phyloP scores from a whole-genome alignment of 2,888 invertebrate genomes.

The Lepidocyrtinus sp. region DNA sequence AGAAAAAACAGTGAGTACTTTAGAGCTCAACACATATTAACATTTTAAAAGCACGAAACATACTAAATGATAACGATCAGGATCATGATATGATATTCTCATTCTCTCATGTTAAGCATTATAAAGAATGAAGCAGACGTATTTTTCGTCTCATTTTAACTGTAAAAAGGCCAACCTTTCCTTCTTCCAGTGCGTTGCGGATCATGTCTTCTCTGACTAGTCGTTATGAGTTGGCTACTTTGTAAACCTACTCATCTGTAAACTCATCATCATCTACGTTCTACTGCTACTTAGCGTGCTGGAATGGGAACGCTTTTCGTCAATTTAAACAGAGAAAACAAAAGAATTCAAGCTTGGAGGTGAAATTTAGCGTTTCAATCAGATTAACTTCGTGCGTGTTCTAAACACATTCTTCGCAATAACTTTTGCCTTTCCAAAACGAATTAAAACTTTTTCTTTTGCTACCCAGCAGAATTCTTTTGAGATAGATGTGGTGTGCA shows the following conservation, averaged over 20 bases:
- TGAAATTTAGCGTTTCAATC: background rate
- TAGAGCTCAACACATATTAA: too few relatives aligned
- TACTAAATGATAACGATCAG: background rate
- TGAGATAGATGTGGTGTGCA: background rate
- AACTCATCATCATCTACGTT: background rate
- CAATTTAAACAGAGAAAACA: background rate
- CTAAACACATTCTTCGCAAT: background rate
- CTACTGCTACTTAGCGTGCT: background rate
- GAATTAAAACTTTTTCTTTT: conserved; percentile 7
- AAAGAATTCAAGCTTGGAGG: background rate
- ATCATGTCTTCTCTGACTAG: background rate
- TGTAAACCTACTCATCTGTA: background rate
- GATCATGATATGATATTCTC: background rate
- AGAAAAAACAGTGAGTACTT: too few relatives aligned
- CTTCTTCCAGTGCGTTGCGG: background rate
- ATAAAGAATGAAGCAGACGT: background rate
- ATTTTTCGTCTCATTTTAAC: background rate
- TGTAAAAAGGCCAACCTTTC: background rate
- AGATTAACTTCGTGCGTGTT: conserved; percentile 3
- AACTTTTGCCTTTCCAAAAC: background rate
- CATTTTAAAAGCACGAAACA: background rate
- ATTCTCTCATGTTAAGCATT: too few relatives aligned
- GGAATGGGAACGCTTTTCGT: background rate
- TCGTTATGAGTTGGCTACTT: background rate
- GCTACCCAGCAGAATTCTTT: background rate